Percentiles rank a stretch among this genome's conserved stretches.
Conservation (phyloP, 2,797 vertebrate species). For the Sebastes steindachneri region DNA sequence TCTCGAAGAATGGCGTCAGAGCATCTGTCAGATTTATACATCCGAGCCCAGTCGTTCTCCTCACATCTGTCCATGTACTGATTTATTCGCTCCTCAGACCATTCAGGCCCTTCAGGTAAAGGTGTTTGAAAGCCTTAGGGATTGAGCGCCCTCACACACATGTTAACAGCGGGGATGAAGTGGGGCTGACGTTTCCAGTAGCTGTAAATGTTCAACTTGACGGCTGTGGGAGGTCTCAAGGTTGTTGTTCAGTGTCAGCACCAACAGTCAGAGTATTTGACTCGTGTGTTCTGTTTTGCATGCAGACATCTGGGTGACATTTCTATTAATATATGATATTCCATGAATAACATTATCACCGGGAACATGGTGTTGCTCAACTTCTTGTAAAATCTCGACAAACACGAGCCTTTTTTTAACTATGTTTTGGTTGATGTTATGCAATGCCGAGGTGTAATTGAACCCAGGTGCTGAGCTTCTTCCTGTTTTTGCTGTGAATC, state of each 20-base stretch:
- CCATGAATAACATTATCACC: slow-evolving; percentile 17
- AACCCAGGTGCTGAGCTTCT: slow-evolving; percentile 62
- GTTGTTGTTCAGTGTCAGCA: slow-evolving; percentile 15
- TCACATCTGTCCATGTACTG: slow-evolving; percentile 45
- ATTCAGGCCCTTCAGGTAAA: slow-evolving; percentile 19
- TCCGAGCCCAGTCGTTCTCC: neutral
- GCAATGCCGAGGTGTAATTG: slow-evolving; percentile 61
- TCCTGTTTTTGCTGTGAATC: slow-evolving; percentile 65
- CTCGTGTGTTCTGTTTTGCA: neutral
- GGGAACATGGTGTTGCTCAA: slow-evolving; percentile 30
- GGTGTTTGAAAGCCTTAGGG: neutral
- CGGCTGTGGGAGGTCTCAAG: neutral
- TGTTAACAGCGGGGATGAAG: slow-evolving; percentile 26
- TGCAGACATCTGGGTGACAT: slow-evolving; percentile 6
- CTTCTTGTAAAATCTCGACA: slow-evolving; percentile 18
- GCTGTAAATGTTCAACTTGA: slow-evolving; percentile 13
- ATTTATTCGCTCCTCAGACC: slow-evolving; percentile 37
- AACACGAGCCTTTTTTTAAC: slow-evolving; percentile 15
- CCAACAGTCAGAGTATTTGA: neutral
- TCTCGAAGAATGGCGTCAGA: slow-evolving; percentile 26
- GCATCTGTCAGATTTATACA: slow-evolving; percentile 33
- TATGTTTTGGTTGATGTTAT: slow-evolving; percentile 39
- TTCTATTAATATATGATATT: neutral
- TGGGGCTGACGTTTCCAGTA: slow-evolving; percentile 1
- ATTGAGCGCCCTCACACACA: slow-evolving; percentile 5